Conservation (phyloP, 1,140 invertebrate species). For the Lethocerus indicus region DNA sequence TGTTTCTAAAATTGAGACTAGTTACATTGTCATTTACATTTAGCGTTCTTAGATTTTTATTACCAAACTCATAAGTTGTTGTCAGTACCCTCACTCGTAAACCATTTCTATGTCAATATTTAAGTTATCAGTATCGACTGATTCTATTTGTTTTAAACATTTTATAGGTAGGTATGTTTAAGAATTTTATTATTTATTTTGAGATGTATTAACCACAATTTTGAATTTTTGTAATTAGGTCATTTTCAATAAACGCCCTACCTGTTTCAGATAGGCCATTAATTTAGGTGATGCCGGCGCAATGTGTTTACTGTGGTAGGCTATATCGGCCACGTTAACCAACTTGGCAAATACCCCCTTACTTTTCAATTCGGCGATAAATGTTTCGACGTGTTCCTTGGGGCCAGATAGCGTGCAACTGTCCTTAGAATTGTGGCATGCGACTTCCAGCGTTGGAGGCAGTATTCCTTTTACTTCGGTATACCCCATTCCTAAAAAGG, state of each 20-base stretch:
- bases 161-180: not conserved
- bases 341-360: conserved; percentile 60
- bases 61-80: not conserved
- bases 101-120: too few species aligned
- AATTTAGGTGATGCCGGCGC: conserved; percentile 48
- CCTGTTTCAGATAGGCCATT: conserved; percentile 47
- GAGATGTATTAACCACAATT: not conserved
- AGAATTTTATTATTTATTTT: not conserved
- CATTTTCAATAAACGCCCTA: conserved; percentile 20
- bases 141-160: not conserved
- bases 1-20: not conserved
- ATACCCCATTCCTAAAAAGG: conserved; percentile 23
- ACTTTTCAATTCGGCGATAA: conserved; percentile 28
- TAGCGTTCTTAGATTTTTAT: too few species aligned
- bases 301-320: conserved; percentile 68
- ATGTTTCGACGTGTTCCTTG: conserved; percentile 28
- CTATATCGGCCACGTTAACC: conserved; percentile 48
- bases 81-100: not conserved
- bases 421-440: conserved; percentile 50
- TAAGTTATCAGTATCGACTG: not conserved
- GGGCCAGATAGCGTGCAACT: conserved; percentile 56
- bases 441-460: conserved; percentile 42
- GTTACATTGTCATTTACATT: too few species aligned
- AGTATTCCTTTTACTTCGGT: conserved; percentile 35
- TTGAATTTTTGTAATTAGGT: not conserved